Conservation (phyloP, 2,888 invertebrate species). For the Ptycholaimellus sp. region DNA sequence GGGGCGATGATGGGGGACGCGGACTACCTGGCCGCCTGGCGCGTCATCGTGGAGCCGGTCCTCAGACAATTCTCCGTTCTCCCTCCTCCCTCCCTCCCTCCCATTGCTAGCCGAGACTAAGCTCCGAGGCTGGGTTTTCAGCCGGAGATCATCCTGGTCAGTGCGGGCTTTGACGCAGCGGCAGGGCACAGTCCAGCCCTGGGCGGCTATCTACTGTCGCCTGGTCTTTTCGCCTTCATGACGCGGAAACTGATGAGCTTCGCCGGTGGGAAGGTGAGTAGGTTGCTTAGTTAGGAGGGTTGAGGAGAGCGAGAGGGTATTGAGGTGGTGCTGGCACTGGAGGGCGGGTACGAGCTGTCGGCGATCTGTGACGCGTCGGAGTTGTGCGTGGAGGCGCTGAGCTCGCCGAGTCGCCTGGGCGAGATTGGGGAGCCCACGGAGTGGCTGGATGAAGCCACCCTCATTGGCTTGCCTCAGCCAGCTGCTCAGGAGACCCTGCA, state of each 20-base stretch:
- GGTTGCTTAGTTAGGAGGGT: neutral
- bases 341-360: slow-evolving; percentile 60
- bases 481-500: slow-evolving; percentile 4
- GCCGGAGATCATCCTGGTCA: slow-evolving; percentile 46
- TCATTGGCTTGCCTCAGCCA: slow-evolving; percentile 2
- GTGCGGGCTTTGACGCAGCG: slow-evolving; percentile 92
- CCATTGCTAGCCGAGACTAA: too few relatives aligned
- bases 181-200: slow-evolving; percentile 75
- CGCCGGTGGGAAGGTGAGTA: slow-evolving; percentile 32
- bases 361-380: slow-evolving; percentile 90
- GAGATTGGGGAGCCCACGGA: slow-evolving; percentile 44
- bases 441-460: neutral
- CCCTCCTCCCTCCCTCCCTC: too few relatives aligned
- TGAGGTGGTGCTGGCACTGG: slow-evolving; percentile 18
- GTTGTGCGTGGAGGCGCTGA: slow-evolving; percentile 72
- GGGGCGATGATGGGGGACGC: slow-evolving; percentile 77
- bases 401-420: too few relatives aligned
- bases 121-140: slow-evolving; percentile 38
- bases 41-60: slow-evolving; percentile 78
- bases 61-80: too few relatives aligned
- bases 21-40: slow-evolving; percentile 62
- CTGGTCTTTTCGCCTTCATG: slow-evolving; percentile 60
- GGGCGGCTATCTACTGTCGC: slow-evolving; percentile 78
- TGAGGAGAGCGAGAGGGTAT: neutral
- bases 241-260: slow-evolving; percentile 67